These are phyloP conservation scores for Protobothrops mucrosquamatus DNA, from an alignment of 2,113 vertebrate genomes.

Conservation along the genomic window DNA sequence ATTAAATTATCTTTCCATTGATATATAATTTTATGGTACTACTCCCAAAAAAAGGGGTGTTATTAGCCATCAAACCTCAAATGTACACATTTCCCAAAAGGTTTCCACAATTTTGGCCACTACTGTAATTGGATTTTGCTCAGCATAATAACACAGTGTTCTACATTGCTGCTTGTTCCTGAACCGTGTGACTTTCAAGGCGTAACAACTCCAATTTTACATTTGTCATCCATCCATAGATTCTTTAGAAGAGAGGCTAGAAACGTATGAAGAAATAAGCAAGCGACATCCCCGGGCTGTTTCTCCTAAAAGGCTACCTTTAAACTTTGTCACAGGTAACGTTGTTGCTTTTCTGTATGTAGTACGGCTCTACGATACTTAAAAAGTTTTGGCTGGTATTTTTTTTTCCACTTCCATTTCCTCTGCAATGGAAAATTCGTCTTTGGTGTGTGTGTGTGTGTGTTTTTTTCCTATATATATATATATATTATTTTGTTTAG, in stretches of 20 bases:
- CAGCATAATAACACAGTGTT: not conserved
- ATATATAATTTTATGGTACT: no score
- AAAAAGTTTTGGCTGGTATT: not conserved
- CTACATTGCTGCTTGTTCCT: not conserved
- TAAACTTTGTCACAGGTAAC: slow-evolving; percentile 81
- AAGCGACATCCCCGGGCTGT: slow-evolving; percentile 76
- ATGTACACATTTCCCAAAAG: no score
- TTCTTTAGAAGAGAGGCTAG: slow-evolving; percentile 76
- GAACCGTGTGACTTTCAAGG: not conserved
- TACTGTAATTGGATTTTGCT: not conserved
- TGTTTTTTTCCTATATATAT: not conserved
- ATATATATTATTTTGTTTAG: not conserved
- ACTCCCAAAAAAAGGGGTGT: no score
- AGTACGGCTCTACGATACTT: not conserved
- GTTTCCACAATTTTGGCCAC: no score
- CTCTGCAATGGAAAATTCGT: not conserved
- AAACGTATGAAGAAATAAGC: slow-evolving; percentile 79
- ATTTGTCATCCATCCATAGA: slow-evolving; percentile 69
- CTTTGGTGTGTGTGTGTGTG: not conserved
- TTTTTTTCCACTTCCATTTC: not conserved
- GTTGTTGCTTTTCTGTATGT: slow-evolving; percentile 34
- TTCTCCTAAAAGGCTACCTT: slow-evolving; percentile 78
- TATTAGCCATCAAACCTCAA: no score
- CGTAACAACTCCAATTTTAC: slow-evolving; percentile 40
- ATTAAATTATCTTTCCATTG: no score